A percentile compares a stretch with the other conserved stretches of the same genome.
phyloP scores from a whole-genome alignment of 1,140 invertebrate species.

The Chelonus insularis region DNA sequence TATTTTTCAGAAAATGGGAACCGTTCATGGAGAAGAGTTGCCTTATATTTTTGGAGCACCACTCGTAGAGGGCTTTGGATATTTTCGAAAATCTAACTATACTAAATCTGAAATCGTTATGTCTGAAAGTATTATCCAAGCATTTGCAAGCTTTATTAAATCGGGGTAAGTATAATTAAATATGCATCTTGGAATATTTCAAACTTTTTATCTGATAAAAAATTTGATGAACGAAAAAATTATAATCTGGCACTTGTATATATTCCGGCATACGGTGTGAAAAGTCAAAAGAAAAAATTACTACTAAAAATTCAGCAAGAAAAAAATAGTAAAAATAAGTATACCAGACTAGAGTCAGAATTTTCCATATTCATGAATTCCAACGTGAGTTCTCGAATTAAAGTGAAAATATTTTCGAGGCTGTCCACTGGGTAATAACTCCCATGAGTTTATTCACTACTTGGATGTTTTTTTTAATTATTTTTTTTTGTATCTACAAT shows the following conservation, averaged over 20 bases:
- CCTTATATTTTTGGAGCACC: slow-evolving; percentile 87
- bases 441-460: slow-evolving; percentile 12
- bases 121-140: slow-evolving; percentile 85
- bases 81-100: slow-evolving; percentile 77
- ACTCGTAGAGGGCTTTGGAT: slow-evolving; percentile 73
- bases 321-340: slow-evolving; percentile 16
- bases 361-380: slow-evolving; percentile 27
- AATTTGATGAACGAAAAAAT: neutral
- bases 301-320: slow-evolving; percentile 18
- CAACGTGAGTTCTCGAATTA: slow-evolving; percentile 17
- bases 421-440: slow-evolving; percentile 19
- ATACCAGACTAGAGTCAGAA: neutral
- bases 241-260: neutral
- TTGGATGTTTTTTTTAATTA: neutral
- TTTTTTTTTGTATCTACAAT: slow-evolving; percentile 2
- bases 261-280: neutral
- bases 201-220: too few relatives aligned
- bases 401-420: slow-evolving; percentile 21
- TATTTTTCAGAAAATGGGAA: slow-evolving; percentile 74
- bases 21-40: slow-evolving; percentile 87
- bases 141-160: slow-evolving; percentile 87
- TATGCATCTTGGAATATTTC: too few relatives aligned
- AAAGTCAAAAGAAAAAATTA: neutral
- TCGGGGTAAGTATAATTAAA: slow-evolving; percentile 75
- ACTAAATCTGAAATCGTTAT: slow-evolving; percentile 78